Base-by-base conservation (phyloP, 2,888 invertebrate genomes). In the Nymphalis c-album region DNA sequence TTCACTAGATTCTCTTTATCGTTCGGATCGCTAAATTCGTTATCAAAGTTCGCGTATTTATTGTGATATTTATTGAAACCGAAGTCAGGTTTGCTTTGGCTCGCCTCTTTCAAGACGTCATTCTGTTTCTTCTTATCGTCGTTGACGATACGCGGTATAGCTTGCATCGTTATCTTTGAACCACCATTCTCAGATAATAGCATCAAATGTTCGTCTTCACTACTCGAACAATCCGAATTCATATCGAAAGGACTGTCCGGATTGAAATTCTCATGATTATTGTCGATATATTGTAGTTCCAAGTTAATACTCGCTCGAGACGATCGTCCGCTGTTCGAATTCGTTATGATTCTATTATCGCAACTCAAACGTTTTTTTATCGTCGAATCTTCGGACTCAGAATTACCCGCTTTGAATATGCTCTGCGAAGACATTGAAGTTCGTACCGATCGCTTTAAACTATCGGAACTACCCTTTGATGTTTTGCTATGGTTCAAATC, bases 131-230 rank as follows among this genome's bases (percentile, higher is more conserved):
- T 83, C 63, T 81, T 81, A 7, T 87, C 86, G 0, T 82, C 78
- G 35, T 10, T 40, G 40, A 13, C 40, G 0, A 68, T 50, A 75
- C 87, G 84, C 0, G 85, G 83, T 40, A 91, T 81, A 0, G 87
- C 70, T 69, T 91, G 88, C 90, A 93, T 93, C 0, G 92, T 93
- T 1, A 93, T 92, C 75, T 90, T 92, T 0, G 91, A 86, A 0
- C 90, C 91, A 0, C 88, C 91, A 57, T 92, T 90, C 71, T 93
- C 93, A 0, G 92, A 90, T 13, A 93, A 72, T 4, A 93, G 74
- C 86, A 93, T 85, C 13, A 93, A 63, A 63, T 93, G 90, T 59
- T 93, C 93, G 55, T 93, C 93, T 77, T 93, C 93, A 51, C 91
- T 91, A 70, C 90, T 90, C 0, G 93, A 92, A 40, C 91, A 90